A percentile compares a stretch with the other conserved stretches of the same genome.
Conservation (phyloP, 2,888 invertebrate species). For the Perithous albicinctus region DNA sequence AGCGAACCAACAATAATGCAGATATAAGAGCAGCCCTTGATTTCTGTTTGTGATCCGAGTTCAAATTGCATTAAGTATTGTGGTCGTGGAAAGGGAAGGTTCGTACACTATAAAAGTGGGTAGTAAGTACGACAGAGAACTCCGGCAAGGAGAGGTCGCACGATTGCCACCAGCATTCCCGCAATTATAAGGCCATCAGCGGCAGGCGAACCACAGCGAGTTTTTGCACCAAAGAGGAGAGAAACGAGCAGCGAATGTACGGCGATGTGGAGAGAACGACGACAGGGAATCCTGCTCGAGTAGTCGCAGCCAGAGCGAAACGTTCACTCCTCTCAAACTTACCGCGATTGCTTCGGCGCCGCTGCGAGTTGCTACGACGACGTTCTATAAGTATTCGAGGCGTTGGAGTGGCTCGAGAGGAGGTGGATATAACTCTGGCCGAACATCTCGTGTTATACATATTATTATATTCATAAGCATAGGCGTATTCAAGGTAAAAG, state of each 20-base stretch:
- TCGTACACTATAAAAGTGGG: slow-evolving; percentile 36
- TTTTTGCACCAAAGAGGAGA: slow-evolving; percentile 73
- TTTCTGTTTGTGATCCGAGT: slow-evolving; percentile 33
- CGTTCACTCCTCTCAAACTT: slow-evolving; percentile 58
- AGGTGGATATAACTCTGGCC: slow-evolving; percentile 48
- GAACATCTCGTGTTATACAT: slow-evolving; percentile 56
- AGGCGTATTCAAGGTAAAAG: slow-evolving; percentile 22
- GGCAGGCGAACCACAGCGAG: slow-evolving; percentile 72
- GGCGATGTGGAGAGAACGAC: slow-evolving; percentile 60
- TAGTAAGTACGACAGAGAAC: slow-evolving; percentile 44
- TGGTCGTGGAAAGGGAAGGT: slow-evolving; percentile 29
- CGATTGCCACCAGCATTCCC: slow-evolving; percentile 69
- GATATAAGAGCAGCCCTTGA: slow-evolving; percentile 5
- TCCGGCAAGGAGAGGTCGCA: slow-evolving; percentile 50
- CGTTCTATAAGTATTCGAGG: slow-evolving; percentile 60
- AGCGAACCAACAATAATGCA: slow-evolving; percentile 1
- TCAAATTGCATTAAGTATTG: slow-evolving; percentile 44
- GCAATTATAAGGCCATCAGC: slow-evolving; percentile 81
- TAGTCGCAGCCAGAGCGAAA: slow-evolving; percentile 68
- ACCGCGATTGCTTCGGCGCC: slow-evolving; percentile 48
- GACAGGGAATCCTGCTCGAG: slow-evolving; percentile 49
- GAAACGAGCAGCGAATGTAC: slow-evolving; percentile 61
- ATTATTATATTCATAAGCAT: slow-evolving; percentile 62
- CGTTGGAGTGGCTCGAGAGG: slow-evolving; percentile 63
- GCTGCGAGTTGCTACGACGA: slow-evolving; percentile 44